Evolutionary conservation across 2,888 invertebrate genomes (phyloP).

Genomic region (Chesias legatella): DNA sequence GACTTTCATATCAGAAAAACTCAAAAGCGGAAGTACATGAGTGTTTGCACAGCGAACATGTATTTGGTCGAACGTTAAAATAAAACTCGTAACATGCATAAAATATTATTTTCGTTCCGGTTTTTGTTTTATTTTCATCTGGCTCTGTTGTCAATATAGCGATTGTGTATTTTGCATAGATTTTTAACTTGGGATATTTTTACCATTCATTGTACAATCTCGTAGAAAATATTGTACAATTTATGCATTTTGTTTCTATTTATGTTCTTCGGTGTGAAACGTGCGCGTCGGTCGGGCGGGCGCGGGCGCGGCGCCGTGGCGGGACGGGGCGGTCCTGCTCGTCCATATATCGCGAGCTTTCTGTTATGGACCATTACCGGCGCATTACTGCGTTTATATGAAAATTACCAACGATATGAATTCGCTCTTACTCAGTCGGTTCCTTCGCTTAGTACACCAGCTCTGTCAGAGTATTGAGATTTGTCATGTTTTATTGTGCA

Average conservation of each 20-base stretch:
- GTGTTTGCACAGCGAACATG: conserved; percentile 7
- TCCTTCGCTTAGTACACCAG: too few relatives aligned
- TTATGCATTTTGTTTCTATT: conserved; percentile 44
- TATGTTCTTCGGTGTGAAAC: conserved; percentile 34
- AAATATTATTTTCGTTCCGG: conserved; percentile 36
- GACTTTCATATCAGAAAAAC: conserved; percentile 34
- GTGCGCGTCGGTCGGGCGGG: conserved; percentile 11
- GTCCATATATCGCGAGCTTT: conserved; percentile 58
- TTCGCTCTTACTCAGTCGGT: too few relatives aligned
- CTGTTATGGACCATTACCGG: conserved; percentile 65
- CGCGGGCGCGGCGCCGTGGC: too few relatives aligned
- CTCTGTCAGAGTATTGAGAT: too few relatives aligned
- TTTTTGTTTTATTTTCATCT: conserved; percentile 36
- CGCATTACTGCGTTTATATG: conserved; percentile 61
- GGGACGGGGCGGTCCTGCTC: conserved; percentile 17
- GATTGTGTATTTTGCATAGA: conserved; percentile 36
- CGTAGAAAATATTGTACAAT: too few relatives aligned
- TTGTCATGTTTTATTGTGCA: too few relatives aligned
- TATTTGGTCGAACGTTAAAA: conserved; percentile 14
- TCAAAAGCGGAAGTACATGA: conserved; percentile 1
- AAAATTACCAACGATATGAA: conserved; percentile 58
- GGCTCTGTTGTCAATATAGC: conserved; percentile 38
- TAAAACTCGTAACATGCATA: conserved; percentile 27
- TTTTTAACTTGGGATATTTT: too few relatives aligned
- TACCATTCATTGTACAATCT: too few relatives aligned